Evolutionary conservation across 2,888 invertebrate genomes (phyloP).

Genomic region (Scaptomyza polygonia): DNA sequence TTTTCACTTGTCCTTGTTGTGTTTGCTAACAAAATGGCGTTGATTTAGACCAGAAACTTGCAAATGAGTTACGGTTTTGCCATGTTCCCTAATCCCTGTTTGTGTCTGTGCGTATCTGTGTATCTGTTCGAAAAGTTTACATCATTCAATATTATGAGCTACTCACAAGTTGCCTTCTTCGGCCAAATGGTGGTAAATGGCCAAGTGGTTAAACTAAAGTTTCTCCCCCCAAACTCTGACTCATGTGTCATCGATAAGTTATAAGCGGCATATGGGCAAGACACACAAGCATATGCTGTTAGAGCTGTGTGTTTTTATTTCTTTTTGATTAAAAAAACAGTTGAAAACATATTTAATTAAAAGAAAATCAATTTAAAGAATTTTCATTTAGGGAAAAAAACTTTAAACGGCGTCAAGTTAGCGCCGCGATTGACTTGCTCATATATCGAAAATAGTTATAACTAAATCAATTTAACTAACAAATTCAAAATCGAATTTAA

Average conservation of each 20-base stretch:
- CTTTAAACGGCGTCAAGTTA: too few relatives aligned
- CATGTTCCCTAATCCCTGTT: not conserved
- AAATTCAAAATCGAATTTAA: too few relatives aligned
- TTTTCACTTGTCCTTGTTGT: slow-evolving; percentile 39
- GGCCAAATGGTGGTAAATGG: not conserved
- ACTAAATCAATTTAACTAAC: too few relatives aligned
- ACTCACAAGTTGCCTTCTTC: not conserved
- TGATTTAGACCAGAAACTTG: slow-evolving; percentile 42
- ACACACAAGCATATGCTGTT: slow-evolving; percentile 1
- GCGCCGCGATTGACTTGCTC: too few relatives aligned
- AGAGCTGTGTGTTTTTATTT: not conserved
- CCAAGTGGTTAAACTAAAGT: not conserved
- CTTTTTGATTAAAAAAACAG: not conserved
- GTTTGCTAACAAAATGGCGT: slow-evolving; percentile 51
- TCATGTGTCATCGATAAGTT: not conserved
- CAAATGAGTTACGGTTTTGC: slow-evolving; percentile 35
- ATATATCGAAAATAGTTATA: too few relatives aligned
- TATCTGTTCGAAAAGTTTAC: not conserved
- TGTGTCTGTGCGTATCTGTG: not conserved
- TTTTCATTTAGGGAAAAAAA: too few relatives aligned
- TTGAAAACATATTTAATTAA: too few relatives aligned
- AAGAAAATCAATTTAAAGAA: too few relatives aligned
- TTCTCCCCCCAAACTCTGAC: not conserved
- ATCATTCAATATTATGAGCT: slow-evolving; percentile 3
- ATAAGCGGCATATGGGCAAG: slow-evolving; percentile 1